Conservation (phyloP, 2,888 invertebrate genomes). For the Bruchidius siliquastri region DNA sequence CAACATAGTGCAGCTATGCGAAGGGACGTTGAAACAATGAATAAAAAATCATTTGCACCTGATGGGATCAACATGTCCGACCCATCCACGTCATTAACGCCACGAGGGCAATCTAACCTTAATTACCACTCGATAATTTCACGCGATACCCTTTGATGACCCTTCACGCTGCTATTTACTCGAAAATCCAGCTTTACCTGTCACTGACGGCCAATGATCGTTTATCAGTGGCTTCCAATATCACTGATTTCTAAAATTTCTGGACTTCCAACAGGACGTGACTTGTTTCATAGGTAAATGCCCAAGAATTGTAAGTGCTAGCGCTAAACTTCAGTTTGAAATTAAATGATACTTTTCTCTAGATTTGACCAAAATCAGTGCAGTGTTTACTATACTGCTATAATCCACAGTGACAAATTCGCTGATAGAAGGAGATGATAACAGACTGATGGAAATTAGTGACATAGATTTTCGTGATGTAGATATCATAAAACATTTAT, state of each 20-base stretch:
- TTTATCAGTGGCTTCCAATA: not conserved
- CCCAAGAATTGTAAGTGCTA: no score
- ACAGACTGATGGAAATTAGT: no score
- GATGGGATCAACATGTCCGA: not conserved
- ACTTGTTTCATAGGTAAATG: no score
- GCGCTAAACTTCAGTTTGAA: no score
- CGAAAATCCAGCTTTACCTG: not conserved
- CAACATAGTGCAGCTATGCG: no score
- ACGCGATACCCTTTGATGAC: not conserved
- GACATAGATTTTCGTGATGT: no score
- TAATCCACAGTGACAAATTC: no score
- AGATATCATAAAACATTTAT: no score
- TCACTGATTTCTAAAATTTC: not conserved
- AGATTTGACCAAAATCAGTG: no score
- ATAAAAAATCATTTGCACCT: not conserved
- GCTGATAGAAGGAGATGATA: no score
- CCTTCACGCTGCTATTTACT: not conserved
- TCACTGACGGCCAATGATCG: not conserved
- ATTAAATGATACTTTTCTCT: no score
- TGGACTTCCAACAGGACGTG: not conserved
- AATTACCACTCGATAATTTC: not conserved
- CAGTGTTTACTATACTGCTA: no score
- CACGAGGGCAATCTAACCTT: not conserved
- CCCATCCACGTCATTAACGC: not conserved
- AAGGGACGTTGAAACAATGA: not conserved